Evolutionary conservation across 2,888 invertebrate genomes (phyloP).

Genomic region (Dryomyza anilis): DNA sequence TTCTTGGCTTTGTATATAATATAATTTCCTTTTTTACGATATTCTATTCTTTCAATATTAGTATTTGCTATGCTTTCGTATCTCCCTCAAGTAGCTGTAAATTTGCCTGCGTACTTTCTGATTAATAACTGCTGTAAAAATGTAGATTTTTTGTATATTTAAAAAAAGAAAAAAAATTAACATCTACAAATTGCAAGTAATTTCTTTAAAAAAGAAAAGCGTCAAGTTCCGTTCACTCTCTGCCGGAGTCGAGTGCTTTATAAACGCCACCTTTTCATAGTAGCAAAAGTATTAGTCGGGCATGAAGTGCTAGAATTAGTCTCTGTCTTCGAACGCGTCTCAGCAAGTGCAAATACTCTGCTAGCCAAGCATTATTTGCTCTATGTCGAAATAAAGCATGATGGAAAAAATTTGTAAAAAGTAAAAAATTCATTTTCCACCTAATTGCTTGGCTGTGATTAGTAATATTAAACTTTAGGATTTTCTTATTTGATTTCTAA

Average conservation of each 20-base stretch:
- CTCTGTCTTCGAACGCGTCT: conserved; percentile 13
- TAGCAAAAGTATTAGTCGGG: neutral
- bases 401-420: conserved; percentile 1
- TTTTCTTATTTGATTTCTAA: conserved; percentile 45
- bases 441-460: conserved; percentile 60
- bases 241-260: neutral
- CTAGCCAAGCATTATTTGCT: neutral
- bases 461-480: conserved; percentile 60
- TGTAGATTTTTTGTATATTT: conserved; percentile 43
- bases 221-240: neutral
- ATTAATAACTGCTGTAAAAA: conserved; percentile 56
- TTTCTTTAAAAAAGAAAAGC: conserved; percentile 43
- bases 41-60: neutral
- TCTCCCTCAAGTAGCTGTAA: too few relatives aligned
- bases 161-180: conserved; percentile 45
- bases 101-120: conserved; percentile 40
- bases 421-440: conserved; percentile 60
- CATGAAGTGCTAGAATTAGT: conserved; percentile 17
- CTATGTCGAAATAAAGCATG: neutral
- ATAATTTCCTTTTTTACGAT: neutral
- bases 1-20: neutral
- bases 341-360: neutral
- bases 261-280: conserved; percentile 2
- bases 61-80: neutral
- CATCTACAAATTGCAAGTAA: conserved; percentile 58